Conservation (phyloP, 2,113 vertebrate species). For the Oenanthe oenanthe region DNA sequence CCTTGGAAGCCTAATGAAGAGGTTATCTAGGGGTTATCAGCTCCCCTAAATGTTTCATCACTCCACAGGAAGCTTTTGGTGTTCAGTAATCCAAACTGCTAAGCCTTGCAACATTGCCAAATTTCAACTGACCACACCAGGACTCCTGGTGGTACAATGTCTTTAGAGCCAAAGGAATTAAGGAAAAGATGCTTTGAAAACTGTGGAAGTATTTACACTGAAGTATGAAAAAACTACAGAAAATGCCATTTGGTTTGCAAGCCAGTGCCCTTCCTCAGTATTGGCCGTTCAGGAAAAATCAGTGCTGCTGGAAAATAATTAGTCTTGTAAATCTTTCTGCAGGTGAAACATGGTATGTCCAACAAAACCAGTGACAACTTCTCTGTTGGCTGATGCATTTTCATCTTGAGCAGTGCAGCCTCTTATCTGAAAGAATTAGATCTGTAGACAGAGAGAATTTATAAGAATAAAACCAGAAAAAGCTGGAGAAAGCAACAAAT, state of each 20-base stretch:
- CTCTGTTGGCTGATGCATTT: not conserved
- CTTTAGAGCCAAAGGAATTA: not conserved
- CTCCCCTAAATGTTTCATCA: not conserved
- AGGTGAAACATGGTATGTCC: not conserved
- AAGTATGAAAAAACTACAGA: not conserved
- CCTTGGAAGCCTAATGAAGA: not conserved
- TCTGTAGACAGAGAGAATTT: not conserved
- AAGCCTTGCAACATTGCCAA: not conserved
- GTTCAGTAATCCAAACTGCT: not conserved
- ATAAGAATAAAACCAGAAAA: not conserved
- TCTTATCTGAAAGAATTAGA: not conserved
- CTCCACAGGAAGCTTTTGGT: not conserved
- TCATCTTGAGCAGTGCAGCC: not conserved
- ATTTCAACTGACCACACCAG: not conserved
- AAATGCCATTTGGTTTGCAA: not conserved
- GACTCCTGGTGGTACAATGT: not conserved
- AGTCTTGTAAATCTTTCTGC: not conserved
- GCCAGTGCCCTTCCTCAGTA: not conserved
- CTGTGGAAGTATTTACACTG: not conserved
- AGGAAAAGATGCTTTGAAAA: not conserved
- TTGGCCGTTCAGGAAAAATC: not conserved
- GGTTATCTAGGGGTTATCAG: rapidly evolving
- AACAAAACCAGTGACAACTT: not conserved
- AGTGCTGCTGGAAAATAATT: not conserved
- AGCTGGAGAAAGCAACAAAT: not conserved